Evolutionary conservation across 2,797 vertebrate species (phyloP), one percentile per base, ranked within the genome.

Genomic region (Buphagus erythrorhynchus): DNA sequence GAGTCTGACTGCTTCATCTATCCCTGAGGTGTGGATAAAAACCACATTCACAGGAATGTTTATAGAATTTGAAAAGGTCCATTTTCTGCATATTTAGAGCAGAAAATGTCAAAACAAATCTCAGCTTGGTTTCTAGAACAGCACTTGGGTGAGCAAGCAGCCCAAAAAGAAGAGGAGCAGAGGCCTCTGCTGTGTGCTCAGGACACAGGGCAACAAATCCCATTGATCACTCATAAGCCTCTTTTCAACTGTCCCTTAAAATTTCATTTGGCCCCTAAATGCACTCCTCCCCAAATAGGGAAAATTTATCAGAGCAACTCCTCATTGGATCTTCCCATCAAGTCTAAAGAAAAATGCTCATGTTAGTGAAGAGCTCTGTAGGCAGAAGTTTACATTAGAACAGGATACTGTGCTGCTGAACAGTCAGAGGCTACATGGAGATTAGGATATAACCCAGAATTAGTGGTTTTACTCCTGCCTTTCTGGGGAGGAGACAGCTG

Each of bases 81-180:
- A 87, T 81, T 72, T 95, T 96, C 90, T 96, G 95, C 89, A 22
- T 35, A 85, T 96, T 96, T 93, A 69, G 69, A 94, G 93, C 21
- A 3, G 68, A 78, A 91, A 92, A 88, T 8, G 89, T 95, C 95
- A 79, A 79, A 93, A 94, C 59, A 93, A 85, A 96, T 84, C 42
- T 81, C 63, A 72, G 89, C 43, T 93, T 89, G 92, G 87, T 52
- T 76, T 78, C 62, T 16, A 58, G 58, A 67, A 58, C 4, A 38
- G 28, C 72, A 55, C 25, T 76, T 45, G 66, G 31, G 52, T 72
- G 46, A 90, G 58, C 45, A 65, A 91, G 84, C 40, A 46, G 42
- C 29, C n/a, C 16, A 54, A 12, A 26, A 51, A 16, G 46, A 13
- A 77, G 35, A 35, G 85, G 68, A 86, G 20, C 38, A 51, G 83